Base-by-base conservation (phyloP, 2,888 invertebrate species). In the Clistopyga incitator region DNA sequence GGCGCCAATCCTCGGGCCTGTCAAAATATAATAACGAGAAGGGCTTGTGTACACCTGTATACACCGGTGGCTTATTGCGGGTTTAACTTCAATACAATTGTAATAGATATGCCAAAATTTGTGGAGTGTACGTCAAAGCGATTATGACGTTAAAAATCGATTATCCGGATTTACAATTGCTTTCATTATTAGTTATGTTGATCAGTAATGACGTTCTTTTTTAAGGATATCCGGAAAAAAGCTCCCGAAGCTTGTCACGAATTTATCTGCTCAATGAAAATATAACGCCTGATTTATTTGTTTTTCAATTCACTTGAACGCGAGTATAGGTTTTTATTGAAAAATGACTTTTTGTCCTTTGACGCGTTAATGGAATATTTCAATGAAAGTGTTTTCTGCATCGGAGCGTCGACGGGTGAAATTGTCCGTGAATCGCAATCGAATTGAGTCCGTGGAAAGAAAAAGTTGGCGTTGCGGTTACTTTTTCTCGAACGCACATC, bases 401-500 rank as follows among this genome's bases (percentile, higher is more conserved):
- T 15, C 25, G 13, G 23, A 42, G 23, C 20, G 42, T 42, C 42
- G 25, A 13, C 23, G 29, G 29, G 25, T 72, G 25, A 47, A 45
- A 72, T 59, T 45, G 42, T 59, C 59, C 45, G 42, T 59, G n/a
- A 61, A 61, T 38, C 61, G 61, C 18, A 61, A 38, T 61, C 61
- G 38, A 56, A 56, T 56, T 56, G 25, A 13, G 11, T 56, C 3
- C 3, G 23, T 56, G 1, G 56, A 25, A 25, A 25, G 56, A 25
- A 25, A 56, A 56, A 23, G 61, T 61, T 3, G 61, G 34, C n/a
- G 61, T n/a, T 61, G 47, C 74, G 59, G 47, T 64, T 61, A 59
- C 56, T 64, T 50, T 59, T 52, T 78, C 81, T 78, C 77, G 68
- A 54, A 81, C 45, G 65, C 83, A 68, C 67, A 72, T 80, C 83